These are phyloP conservation scores for Heliothis peltigera DNA, from an alignment of 2,888 invertebrate species.

Conservation along the genomic window DNA sequence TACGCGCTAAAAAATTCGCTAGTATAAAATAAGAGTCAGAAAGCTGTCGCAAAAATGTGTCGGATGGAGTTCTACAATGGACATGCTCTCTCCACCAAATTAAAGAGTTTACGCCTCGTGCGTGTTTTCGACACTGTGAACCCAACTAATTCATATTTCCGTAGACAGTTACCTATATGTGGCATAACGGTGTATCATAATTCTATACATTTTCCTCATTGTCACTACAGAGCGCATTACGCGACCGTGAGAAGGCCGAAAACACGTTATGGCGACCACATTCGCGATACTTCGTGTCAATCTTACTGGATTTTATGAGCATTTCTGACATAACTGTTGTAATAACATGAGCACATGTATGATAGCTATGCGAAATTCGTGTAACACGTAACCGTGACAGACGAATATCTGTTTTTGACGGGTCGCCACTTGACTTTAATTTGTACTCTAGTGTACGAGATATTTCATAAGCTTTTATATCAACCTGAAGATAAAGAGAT, in stretches of 20 bases:
- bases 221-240: conserved; percentile 54
- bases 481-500: too few relatives aligned
- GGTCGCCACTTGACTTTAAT: not conserved
- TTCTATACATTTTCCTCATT: conserved; percentile 69
- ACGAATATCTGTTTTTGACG: conserved; percentile 36
- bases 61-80: conserved; percentile 30
- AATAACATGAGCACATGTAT: conserved; percentile 59
- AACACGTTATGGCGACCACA: conserved; percentile 40
- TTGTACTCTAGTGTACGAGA: not conserved
- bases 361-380: conserved; percentile 53
- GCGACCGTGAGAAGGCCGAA: conserved; percentile 69
- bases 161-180: conserved; percentile 68
- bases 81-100: conserved; percentile 48
- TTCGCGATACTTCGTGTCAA: conserved; percentile 49
- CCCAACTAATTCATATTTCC: conserved; percentile 72
- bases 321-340: conserved; percentile 62
- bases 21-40: too few relatives aligned
- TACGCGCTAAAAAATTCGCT: too few relatives aligned
- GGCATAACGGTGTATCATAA: conserved; percentile 71
- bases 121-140: conserved; percentile 73
- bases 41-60: too few relatives aligned
- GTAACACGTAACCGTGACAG: conserved; percentile 50
- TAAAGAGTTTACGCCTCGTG: conserved; percentile 64
- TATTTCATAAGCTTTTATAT: too few relatives aligned
- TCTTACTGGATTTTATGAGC: conserved; percentile 47